phyloP scores from a whole-genome alignment of 2,797 vertebrate genomes.

The Chelon auratus region DNA sequence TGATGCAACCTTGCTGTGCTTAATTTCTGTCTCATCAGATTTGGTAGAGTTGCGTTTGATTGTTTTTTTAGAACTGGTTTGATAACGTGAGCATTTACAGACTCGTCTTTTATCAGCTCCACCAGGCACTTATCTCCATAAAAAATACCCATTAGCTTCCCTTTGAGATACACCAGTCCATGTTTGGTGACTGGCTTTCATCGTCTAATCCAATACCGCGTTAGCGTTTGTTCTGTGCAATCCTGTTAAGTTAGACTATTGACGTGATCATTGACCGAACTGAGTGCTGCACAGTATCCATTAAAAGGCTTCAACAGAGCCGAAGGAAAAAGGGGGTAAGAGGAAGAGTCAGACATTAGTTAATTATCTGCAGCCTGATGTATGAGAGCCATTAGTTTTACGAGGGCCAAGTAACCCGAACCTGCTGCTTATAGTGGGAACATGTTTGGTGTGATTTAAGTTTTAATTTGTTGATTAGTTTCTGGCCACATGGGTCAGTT shows the following conservation, averaged over 20 bases:
- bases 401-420: constrained; percentile 12
- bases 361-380: constrained; percentile 59
- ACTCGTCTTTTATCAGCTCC: not conserved
- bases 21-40: too few species aligned
- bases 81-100: too few species aligned
- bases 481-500: not conserved
- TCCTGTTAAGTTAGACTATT: constrained; percentile 46
- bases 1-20: too few species aligned
- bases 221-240: not conserved
- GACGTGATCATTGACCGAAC: constrained; percentile 37
- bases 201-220: not conserved
- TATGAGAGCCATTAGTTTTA: constrained; percentile 30
- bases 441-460: constrained; percentile 8
- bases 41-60: too few species aligned
- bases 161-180: not conserved
- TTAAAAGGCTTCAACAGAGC: constrained; percentile 27
- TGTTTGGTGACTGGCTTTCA: constrained; percentile 1
- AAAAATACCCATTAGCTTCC: constrained; percentile 4
- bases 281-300: constrained; percentile 34
- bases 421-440: constrained; percentile 17
- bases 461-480: constrained; percentile 12
- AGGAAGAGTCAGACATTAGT: constrained; percentile 48
- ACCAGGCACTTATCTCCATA: not conserved
- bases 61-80: too few species aligned
- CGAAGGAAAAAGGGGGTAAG: not conserved